phyloP scores from a whole-genome alignment of 2,113 vertebrate species.

The Ailuropoda melanoleuca region DNA sequence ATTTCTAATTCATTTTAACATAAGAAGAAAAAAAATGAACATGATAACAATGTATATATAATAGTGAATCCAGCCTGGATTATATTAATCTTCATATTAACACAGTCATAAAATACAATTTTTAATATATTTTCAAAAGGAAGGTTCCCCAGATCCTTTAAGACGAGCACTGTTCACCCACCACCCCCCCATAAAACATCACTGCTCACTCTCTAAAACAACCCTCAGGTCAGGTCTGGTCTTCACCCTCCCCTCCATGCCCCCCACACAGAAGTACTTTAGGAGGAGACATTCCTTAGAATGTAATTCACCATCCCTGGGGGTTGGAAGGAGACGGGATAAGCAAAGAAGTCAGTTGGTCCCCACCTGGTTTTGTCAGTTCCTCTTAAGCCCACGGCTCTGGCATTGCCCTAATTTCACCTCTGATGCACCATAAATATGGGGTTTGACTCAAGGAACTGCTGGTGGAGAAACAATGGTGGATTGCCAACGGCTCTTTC shows the following conservation, averaged over 20 bases:
- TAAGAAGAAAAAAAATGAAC: not conserved
- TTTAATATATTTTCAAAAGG: not conserved
- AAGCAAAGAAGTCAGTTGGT: not conserved
- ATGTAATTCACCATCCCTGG: not conserved
- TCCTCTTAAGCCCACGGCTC: not conserved
- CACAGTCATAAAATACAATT: not conserved
- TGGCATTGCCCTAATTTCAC: not conserved
- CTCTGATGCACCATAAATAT: not conserved
- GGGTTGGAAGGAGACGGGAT: not conserved
- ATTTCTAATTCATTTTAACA: constrained; percentile 10
- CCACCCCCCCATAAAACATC: not conserved
- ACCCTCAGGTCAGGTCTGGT: not conserved
- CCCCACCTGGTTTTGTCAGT: not conserved
- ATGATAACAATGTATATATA: not conserved
- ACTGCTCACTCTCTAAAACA: not conserved
- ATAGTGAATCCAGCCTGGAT: not conserved
- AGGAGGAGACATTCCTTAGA: not conserved
- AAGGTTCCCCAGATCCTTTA: not conserved
- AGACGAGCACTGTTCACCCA: not conserved
- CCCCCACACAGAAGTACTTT: not conserved
- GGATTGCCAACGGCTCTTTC: not conserved
- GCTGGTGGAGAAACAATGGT: not conserved
- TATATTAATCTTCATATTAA: not conserved
- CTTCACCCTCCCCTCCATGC: not conserved
- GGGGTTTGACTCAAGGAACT: not conserved